A percentile compares a stretch with the other conserved stretches of the same genome.
Conservation (phyloP, 2,888 invertebrate species). For the Tanypteryx hageni region DNA sequence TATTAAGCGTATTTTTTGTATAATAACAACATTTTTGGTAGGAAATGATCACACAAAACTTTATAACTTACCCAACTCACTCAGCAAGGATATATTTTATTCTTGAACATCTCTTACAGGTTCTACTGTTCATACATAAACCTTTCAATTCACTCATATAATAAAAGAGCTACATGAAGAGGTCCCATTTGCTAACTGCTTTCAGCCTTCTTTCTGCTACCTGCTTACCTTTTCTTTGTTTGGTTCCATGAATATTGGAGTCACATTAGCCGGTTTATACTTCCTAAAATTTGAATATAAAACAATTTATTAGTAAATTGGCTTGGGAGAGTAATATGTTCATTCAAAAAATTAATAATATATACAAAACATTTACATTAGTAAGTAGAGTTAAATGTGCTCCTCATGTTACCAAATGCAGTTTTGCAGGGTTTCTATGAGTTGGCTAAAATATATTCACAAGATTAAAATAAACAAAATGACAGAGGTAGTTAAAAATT, state of each 20-base stretch:
- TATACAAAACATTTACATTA: too few relatives aligned
- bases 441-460: too few relatives aligned
- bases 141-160: not conserved
- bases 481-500: too few relatives aligned
- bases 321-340: too few relatives aligned
- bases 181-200: not conserved
- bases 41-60: constrained; percentile 22
- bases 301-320: too few relatives aligned
- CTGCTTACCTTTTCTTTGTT: constrained; percentile 70
- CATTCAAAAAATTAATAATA: too few relatives aligned
- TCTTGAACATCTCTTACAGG: constrained; percentile 1
- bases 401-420: too few relatives aligned
- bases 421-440: too few relatives aligned
- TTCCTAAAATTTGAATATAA: constrained; percentile 69
- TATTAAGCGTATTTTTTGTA: not conserved
- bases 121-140: constrained; percentile 32
- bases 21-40: constrained; percentile 41
- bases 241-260: constrained; percentile 73
- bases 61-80: constrained; percentile 26
- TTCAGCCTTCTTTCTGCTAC: constrained; percentile 67
- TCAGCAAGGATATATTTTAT: not conserved
- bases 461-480: too few relatives aligned
- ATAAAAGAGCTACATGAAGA: not conserved
- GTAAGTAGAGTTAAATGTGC: too few relatives aligned
- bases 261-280: constrained; percentile 73